A percentile compares a stretch with the other conserved stretches of the same genome.
These are phyloP conservation scores for Drosophila nr. perissopoda DNA, from an alignment of 2,888 invertebrate genomes.

Conservation along the genomic window DNA sequence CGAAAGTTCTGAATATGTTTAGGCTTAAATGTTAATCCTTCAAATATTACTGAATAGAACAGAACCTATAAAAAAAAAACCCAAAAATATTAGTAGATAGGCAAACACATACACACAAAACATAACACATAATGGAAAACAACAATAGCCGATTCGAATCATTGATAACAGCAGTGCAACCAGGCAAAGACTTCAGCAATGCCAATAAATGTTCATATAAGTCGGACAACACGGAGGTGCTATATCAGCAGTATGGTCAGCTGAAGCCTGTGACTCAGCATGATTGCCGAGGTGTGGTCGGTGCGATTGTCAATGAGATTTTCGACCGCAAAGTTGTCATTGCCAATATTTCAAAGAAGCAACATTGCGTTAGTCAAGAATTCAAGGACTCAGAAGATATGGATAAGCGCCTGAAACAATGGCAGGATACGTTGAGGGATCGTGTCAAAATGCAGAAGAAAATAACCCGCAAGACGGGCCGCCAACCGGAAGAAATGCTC, in stretches of 20 bases:
- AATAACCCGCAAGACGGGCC: constrained; percentile 58
- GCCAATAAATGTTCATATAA: constrained; percentile 18
- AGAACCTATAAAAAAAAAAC: background rate
- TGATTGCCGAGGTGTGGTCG: constrained; percentile 35
- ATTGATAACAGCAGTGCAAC: constrained; percentile 1
- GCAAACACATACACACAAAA: background rate
- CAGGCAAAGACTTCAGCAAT: rapidly evolving
- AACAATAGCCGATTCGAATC: constrained; percentile 6
- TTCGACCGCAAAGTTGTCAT: constrained; percentile 21
- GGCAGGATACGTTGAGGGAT: constrained; percentile 69
- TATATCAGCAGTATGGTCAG: background rate
- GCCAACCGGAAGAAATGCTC: constrained; percentile 60
- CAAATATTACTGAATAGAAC: background rate
- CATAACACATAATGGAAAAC: background rate
- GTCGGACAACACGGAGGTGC: constrained; percentile 15
- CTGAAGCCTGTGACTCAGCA: constrained; percentile 14
- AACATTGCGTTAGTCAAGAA: constrained; percentile 6
- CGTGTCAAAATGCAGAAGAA: constrained; percentile 53
- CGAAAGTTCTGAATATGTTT: constrained; percentile 62
- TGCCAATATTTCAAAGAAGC: constrained; percentile 21
- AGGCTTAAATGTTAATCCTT: constrained; percentile 10
- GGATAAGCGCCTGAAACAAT: constrained; percentile 73
- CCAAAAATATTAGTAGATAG: background rate
- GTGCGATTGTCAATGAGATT: constrained; percentile 36
- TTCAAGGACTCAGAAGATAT: constrained; percentile 44